phyloP scores from a whole-genome alignment of 2,888 invertebrate genomes.

The Scaptomyza caliginosa region DNA sequence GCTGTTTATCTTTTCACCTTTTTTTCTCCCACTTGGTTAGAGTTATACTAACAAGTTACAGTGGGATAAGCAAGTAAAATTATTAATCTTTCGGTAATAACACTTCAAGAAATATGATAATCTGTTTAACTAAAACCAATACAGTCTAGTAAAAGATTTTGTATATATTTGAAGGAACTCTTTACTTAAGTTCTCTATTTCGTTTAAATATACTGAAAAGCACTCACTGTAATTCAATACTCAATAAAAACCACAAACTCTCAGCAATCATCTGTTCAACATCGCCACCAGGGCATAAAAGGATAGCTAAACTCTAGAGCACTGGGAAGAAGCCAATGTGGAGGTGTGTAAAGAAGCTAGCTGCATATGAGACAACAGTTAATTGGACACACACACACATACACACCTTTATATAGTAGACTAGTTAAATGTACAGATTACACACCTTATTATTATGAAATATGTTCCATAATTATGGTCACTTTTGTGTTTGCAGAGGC shows the following conservation, averaged over 20 bases:
- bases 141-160: too few relatives aligned
- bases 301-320: background rate
- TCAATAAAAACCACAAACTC: constrained; percentile 33
- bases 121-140: too few relatives aligned
- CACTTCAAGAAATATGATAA: too few relatives aligned
- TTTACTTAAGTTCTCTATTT: too few relatives aligned
- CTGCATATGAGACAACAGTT: constrained; percentile 27
- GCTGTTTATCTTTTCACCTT: constrained; percentile 27
- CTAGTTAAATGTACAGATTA: constrained; percentile 75
- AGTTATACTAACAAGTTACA: constrained; percentile 20
- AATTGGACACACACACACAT: constrained; percentile 56
- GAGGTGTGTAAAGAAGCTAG: background rate
- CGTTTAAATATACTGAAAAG: too few relatives aligned
- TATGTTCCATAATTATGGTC: constrained; percentile 75
- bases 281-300: constrained; percentile 10
- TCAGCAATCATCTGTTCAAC: constrained; percentile 17
- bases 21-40: background rate
- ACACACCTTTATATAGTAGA: constrained; percentile 34
- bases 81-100: too few relatives aligned
- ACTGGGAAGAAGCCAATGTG: background rate
- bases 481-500: constrained; percentile 30
- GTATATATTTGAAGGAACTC: too few relatives aligned
- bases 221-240: constrained; percentile 32
- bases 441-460: constrained; percentile 80
- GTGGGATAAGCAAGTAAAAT: constrained; percentile 13